Evolutionary conservation across 2,797 vertebrate genomes (phyloP).

Genomic region (Sebastes hubbsi): DNA sequence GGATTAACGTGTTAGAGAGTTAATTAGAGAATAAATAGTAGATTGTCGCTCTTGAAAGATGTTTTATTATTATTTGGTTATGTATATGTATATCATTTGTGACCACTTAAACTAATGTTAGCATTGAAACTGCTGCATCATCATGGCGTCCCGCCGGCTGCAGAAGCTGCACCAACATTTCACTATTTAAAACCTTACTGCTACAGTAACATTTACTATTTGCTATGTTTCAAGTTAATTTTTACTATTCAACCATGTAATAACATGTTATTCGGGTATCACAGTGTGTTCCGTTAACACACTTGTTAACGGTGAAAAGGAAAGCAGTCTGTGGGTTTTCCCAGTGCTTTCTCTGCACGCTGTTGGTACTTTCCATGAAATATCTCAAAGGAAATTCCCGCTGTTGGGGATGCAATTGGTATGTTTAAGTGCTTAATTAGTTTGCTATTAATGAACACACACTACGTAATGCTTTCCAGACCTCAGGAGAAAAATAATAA

Average conservation of each 20-base stretch:
- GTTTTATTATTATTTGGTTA: not conserved
- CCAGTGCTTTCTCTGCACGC: not conserved
- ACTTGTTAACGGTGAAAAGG: not conserved
- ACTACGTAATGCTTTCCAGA: not conserved
- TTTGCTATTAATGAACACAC: too few species aligned
- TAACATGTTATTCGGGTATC: not conserved
- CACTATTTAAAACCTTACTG: not conserved
- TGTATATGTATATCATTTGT: not conserved
- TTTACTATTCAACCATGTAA: accelerated
- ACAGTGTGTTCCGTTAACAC: not conserved
- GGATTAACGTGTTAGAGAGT: not conserved
- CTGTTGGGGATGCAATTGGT: accelerated
- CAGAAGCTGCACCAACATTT: not conserved
- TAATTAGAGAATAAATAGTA: accelerated
- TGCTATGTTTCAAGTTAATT: not conserved
- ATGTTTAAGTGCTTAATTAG: not conserved
- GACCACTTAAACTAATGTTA: too few species aligned
- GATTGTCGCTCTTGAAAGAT: not conserved
- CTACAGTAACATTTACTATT: not conserved
- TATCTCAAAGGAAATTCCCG: not conserved
- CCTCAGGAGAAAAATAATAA: not conserved
- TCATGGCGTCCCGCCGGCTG: too few species aligned
- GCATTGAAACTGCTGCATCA: not conserved
- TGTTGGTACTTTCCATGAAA: not conserved
- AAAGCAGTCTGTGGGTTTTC: not conserved